phyloP scores from a whole-genome alignment of 1,140 invertebrate genomes.

The Macrobrachium rosenbergii region DNA sequence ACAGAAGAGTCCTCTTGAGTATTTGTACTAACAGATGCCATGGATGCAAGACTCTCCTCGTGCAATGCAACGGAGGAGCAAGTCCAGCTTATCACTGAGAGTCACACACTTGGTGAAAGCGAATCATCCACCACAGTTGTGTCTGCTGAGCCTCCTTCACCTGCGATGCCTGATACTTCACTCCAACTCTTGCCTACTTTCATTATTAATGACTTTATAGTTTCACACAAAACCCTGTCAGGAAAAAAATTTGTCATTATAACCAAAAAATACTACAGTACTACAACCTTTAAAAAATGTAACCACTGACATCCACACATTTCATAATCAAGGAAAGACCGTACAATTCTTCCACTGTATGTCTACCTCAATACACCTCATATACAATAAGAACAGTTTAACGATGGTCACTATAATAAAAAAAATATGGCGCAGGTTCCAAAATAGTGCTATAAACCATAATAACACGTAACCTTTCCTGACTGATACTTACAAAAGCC shows the following conservation, averaged over 20 bases:
- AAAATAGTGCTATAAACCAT: too few species aligned
- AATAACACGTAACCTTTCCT: too few species aligned
- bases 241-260: conserved; percentile 46
- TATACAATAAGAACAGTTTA: too few species aligned
- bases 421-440: too few species aligned
- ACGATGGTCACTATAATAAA: too few species aligned
- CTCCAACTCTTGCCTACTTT: conserved; percentile 73
- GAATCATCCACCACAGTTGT: conserved; percentile 69
- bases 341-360: too few species aligned
- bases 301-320: too few species aligned
- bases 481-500: too few species aligned
- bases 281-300: background rate
- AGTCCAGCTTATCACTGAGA: conserved; percentile 83
- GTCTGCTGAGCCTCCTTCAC: conserved; percentile 72
- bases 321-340: too few species aligned
- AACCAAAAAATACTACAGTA: background rate
- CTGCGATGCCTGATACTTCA: conserved; percentile 58
- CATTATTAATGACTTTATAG: conserved; percentile 82
- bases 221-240: conserved; percentile 80
- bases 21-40: conserved; percentile 42
- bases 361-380: too few species aligned
- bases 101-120: conserved; percentile 80
- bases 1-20: conserved; percentile 49
- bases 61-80: conserved; percentile 81
- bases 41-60: conserved; percentile 74